Evolutionary conservation across 2,888 invertebrate species (phyloP).

Genomic region (Autographa pulchrina): DNA sequence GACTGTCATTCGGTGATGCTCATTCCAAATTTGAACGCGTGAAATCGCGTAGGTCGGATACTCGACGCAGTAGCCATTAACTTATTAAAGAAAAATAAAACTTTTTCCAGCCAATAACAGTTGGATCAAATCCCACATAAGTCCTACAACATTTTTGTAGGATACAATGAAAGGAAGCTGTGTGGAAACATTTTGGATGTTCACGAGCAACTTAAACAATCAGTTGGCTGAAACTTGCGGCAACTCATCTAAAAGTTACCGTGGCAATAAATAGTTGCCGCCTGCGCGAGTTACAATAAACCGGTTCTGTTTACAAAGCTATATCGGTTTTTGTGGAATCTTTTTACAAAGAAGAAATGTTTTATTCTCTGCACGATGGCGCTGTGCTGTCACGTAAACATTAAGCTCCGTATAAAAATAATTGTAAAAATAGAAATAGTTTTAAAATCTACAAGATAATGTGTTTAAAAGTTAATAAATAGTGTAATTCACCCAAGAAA

Average conservation of each 20-base stretch:
- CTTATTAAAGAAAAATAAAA: neutral
- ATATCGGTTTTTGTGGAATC: constrained; percentile 10
- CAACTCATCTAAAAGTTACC: constrained; percentile 64
- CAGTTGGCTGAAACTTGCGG: constrained; percentile 52
- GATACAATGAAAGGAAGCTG: constrained; percentile 25
- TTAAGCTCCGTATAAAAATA: no score
- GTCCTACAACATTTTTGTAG: constrained; percentile 9
- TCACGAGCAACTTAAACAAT: constrained; percentile 62
- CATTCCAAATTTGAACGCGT: neutral
- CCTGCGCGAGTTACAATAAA: constrained; percentile 30
- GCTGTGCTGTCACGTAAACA: no score
- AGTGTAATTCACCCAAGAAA: no score
- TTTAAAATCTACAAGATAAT: no score
- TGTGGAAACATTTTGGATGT: constrained; percentile 43
- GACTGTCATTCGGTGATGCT: neutral
- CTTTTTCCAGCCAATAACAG: constrained; percentile 3
- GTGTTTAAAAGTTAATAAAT: no score
- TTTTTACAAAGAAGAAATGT: neutral
- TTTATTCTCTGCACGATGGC: no score
- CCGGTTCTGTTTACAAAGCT: constrained; percentile 15
- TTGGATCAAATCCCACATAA: neutral
- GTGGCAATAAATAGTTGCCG: constrained; percentile 67
- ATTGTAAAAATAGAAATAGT: no score
- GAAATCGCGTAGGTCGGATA: neutral
- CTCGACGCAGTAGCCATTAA: neutral